Percentiles rank a stretch among this genome's conserved stretches.
phyloP scores from a whole-genome alignment of 35 echinoderm and acorn worm species.

The Apostichopus californicus region DNA sequence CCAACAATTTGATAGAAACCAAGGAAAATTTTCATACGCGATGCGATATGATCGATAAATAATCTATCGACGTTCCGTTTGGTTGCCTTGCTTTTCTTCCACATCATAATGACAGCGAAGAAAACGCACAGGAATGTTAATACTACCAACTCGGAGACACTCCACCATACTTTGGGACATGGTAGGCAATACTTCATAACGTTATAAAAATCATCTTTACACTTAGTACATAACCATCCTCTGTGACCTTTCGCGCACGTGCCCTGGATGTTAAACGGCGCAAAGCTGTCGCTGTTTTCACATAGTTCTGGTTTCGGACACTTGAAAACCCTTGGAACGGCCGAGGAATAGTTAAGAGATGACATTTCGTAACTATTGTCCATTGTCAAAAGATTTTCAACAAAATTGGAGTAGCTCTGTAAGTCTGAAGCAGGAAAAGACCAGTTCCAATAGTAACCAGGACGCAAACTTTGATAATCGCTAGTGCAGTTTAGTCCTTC shows the following conservation, averaged over 20 bases:
- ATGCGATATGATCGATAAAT: background rate
- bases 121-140: background rate
- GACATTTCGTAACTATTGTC: background rate
- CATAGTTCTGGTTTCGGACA: background rate
- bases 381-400: background rate
- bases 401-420: too few species aligned
- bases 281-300: background rate
- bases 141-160: background rate
- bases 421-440: background rate
- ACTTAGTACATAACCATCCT: constrained; percentile 43
- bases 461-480: constrained; percentile 24
- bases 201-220: constrained; percentile 45
- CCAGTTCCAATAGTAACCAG: constrained; percentile 67
- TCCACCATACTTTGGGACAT: constrained; percentile 8
- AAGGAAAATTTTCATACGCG: constrained; percentile 56
- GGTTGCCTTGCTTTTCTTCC: background rate
- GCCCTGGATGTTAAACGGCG: background rate
- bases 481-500: constrained; percentile 41
- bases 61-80: background rate
- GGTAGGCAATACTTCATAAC: constrained; percentile 8
- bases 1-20: constrained; percentile 67
- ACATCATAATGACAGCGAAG: background rate
- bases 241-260: constrained; percentile 38
- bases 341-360: background rate
- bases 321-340: background rate